Evolutionary conservation across 1,140 invertebrate genomes (phyloP).

Genomic region (Sipha flava): DNA sequence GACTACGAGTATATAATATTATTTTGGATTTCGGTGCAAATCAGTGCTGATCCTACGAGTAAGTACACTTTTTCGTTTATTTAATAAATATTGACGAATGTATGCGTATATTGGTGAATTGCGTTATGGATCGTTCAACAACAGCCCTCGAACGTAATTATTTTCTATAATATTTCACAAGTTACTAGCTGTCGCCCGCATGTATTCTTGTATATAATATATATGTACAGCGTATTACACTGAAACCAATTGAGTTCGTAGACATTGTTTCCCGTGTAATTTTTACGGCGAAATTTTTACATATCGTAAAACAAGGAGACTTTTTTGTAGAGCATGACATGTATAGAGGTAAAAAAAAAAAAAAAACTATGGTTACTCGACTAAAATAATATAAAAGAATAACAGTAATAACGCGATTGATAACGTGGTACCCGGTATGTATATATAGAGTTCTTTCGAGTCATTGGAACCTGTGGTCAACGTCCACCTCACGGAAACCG

Average conservation of each 20-base stretch:
- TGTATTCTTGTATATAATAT: background rate
- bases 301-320: background rate
- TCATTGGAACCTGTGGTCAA: constrained; percentile 6
- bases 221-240: background rate
- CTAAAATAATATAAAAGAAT: background rate
- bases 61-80: background rate
- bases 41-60: background rate
- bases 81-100: background rate
- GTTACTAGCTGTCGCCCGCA: background rate
- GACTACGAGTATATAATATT: background rate
- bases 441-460: background rate
- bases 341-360: background rate
- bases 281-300: background rate
- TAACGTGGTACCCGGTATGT: background rate
- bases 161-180: constrained; percentile 6
- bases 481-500: background rate
- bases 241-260: background rate
- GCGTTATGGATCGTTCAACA: background rate
- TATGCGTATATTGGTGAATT: background rate
- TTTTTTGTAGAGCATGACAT: background rate
- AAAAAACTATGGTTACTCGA: background rate
- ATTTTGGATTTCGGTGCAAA: background rate
- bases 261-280: background rate
- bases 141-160: background rate
- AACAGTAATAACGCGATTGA: background rate